Conservation (phyloP, 2,888 invertebrate genomes). For the Fragum fragum region DNA sequence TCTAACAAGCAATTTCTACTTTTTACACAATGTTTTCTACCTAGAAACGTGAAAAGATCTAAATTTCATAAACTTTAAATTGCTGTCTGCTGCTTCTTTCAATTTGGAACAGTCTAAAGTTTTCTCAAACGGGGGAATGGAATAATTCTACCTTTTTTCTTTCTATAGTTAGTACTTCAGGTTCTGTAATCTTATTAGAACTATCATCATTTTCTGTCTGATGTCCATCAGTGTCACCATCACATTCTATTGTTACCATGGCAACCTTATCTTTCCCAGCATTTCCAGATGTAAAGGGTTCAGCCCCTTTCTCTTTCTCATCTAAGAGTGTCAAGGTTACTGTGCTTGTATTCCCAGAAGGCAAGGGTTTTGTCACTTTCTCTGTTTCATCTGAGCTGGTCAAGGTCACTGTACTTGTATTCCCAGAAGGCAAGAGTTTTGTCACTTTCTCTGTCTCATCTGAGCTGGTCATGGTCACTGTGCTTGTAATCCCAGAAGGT, state of each 20-base stretch:
- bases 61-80: too few relatives aligned
- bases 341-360: neutral
- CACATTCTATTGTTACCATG: neutral
- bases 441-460: neutral
- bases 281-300: neutral
- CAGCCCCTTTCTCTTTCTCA: neutral
- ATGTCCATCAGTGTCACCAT: neutral
- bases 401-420: too few relatives aligned
- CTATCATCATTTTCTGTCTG: neutral
- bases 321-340: too few relatives aligned
- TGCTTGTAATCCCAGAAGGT: neutral
- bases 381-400: too few relatives aligned
- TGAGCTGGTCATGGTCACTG: too few relatives aligned
- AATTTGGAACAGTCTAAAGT: too few relatives aligned
- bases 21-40: too few relatives aligned
- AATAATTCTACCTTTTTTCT: constrained; percentile 45
- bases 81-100: too few relatives aligned
- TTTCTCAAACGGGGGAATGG: too few relatives aligned
- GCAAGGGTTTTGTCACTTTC: neutral
- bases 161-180: constrained; percentile 36
- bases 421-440: neutral
- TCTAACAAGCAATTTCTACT: too few relatives aligned
- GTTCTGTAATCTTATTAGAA: neutral
- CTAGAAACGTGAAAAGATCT: too few relatives aligned
- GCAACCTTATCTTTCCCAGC: neutral